A percentile compares a stretch with the other conserved stretches of the same genome.
Evolutionary conservation across 2,797 vertebrate genomes (phyloP).

Genomic region (Sus cebifrons): DNA sequence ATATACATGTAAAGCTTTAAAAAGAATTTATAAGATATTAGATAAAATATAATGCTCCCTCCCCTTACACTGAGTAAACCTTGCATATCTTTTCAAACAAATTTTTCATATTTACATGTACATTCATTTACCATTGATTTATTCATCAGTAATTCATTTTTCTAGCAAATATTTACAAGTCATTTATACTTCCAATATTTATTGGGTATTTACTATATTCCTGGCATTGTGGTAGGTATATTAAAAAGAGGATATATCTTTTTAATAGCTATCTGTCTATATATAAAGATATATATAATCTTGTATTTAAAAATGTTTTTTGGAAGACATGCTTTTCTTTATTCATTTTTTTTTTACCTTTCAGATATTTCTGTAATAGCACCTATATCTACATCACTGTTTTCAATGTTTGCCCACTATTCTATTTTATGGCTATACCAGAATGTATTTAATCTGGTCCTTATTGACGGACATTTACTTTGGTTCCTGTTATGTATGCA

Average conservation of each 20-base stretch:
- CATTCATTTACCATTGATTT: slow-evolving; percentile 4
- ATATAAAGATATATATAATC: background rate
- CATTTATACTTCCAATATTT: slow-evolving; percentile 37
- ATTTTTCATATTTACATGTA: background rate
- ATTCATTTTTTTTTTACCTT: background rate
- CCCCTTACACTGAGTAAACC: background rate
- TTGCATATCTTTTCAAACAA: background rate
- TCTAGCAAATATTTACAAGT: slow-evolving; percentile 48
- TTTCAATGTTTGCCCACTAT: slow-evolving; percentile 16
- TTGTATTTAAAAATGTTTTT: background rate
- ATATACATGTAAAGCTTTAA: background rate
- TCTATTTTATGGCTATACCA: slow-evolving; percentile 29
- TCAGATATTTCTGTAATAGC: background rate
- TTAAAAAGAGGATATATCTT: background rate
- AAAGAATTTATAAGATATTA: background rate
- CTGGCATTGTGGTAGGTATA: background rate
- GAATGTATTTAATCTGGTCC: slow-evolving; percentile 33
- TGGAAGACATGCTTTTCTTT: background rate
- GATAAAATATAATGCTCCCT: slow-evolving; percentile 12
- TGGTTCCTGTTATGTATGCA: slow-evolving; percentile 49
- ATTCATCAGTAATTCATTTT: slow-evolving; percentile 17
- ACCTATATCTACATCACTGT: slow-evolving; percentile 27
- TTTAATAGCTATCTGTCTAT: too few relatives aligned
- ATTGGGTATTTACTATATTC: background rate
- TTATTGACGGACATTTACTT: slow-evolving; percentile 48